Percentiles rank a stretch among this genome's conserved stretches.
Conservation (phyloP, 2,797 vertebrate species). For the Florisuga fusca region DNA sequence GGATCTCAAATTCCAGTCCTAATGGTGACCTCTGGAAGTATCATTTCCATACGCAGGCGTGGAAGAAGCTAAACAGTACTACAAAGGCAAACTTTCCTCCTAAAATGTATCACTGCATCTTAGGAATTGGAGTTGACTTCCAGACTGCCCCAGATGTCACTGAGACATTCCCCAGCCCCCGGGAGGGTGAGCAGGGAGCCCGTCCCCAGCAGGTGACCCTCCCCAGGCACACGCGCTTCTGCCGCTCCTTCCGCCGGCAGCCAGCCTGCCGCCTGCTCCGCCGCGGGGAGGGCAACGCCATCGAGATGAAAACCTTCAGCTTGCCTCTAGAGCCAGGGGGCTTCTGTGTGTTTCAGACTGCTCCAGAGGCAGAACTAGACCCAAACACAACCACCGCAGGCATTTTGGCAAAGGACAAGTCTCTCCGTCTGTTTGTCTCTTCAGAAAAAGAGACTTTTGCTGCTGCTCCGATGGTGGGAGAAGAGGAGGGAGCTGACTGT, state of each 20-base stretch:
- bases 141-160: not conserved
- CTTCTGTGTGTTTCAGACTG: not conserved
- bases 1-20: constrained; percentile 72
- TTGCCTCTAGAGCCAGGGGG: not conserved
- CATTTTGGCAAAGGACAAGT: not conserved
- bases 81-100: constrained; percentile 71
- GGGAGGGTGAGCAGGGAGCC: constrained; percentile 46
- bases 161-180: not conserved
- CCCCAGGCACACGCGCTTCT: not conserved
- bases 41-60: constrained; percentile 78
- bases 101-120: constrained; percentile 85
- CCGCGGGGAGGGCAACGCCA: constrained; percentile 37
- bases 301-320: constrained; percentile 86
- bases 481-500: not conserved
- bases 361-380: not conserved
- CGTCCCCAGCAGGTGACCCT: constrained; percentile 63
- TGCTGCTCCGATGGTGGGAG: not conserved
- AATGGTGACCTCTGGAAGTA: constrained; percentile 83
- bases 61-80: constrained; percentile 78
- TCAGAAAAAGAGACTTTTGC: not conserved
- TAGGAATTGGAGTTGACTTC: constrained; percentile 82
- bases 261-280: rapidly evolving
- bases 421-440: not conserved
- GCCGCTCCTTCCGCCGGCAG: not conserved
- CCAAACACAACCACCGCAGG: not conserved